Evolutionary conservation across 1,140 invertebrate species (phyloP), one percentile per base, ranked within the genome.

Genomic region (Scaptomyza montana): DNA sequence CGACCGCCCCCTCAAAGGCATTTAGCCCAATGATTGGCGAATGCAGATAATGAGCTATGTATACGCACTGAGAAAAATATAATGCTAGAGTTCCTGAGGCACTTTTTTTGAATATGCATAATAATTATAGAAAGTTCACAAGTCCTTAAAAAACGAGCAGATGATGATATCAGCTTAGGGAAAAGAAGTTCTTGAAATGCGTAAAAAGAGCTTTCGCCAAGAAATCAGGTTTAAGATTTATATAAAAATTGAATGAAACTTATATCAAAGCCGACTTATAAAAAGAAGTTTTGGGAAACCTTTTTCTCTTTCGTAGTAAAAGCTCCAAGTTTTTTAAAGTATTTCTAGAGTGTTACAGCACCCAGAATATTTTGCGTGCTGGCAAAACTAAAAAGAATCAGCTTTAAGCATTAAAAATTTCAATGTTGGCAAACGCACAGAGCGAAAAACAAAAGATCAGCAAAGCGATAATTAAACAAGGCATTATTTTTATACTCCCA

Each of bases 381-480:
- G 59, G 74, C 60, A 77, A 50, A 77, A 51, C 33, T 39, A 55
- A 47, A 25, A 65, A 64, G 59, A 66, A 60, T 50, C 53, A 30
- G 55, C 9, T 16, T 71, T 62, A 74, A 77, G 50, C 71, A 67
- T 87, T 78, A 47, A 87, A 87, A 86, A 86, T 7, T 67, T 68
- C 69, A 84, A 80, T 80, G 80, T 57, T 69, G 77, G 74, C 56
- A 72, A 77, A 76, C 69, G 59, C 59, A 67, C 80, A 50, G 50
- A 65, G 43, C 65, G 39, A 49, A 51, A 60, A 77, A 63, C 74
- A 87, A 71, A 62, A 81, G 80, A 85, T 85, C 80, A 80, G 80
- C 79, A 89, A 89, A 80, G 84, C 85, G 84, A 89, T 89, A 89
- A 89, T 89, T 89, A 89, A 77, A 89, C 77, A 67, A 84, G 78